Base-by-base conservation (phyloP, 2,888 invertebrate genomes). In the Nymphalis polychloros region DNA sequence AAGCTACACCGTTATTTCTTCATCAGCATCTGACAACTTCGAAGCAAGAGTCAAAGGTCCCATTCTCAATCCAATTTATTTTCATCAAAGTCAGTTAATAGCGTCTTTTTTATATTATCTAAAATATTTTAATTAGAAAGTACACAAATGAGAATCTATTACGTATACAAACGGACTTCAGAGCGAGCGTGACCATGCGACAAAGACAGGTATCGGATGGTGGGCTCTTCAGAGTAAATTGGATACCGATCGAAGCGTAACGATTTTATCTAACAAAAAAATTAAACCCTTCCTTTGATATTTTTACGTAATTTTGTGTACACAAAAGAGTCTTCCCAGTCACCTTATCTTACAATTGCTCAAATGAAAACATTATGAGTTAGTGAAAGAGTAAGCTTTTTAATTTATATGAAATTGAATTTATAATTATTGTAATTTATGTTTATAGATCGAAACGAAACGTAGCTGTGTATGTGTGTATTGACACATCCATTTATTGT, bases 171-270 rank as follows among this genome's bases (percentile, higher is more conserved):
- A 84, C 79, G 82, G 73, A 77, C 69, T 69, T 73, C 74, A 77
- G 78, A 72, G 71, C 75, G 79, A 81, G 84, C 88, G 86, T 89
- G 87, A 88, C 87, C 81, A 82, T 79, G 84, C 81, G 86, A 89
- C 88, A 90, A 88, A 85, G 85, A 77, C 84, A 84, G 84, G 84
- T 84, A 85, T 75, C 77, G 75, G 78, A 78, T 80, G 80, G 80
- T 80, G 79, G 85, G 76, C 80, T 85, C 80, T 79, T 78, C 81
- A 80, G 81, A 85, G 83, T 89, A 89, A 90, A 90, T 90, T 89
- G 88, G 88, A 88, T 86, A 85, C 79, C 87, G 80, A 88, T 85
- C 85, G 85, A 83, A 84, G 83, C 90, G 83, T 88, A 85, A 89
- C 88, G 85, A 82, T 86, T 87, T 81, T 84, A 84, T 86, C 81